Percentiles rank a stretch among this genome's conserved stretches.
These are phyloP conservation scores for Lytechinus pictus DNA, from an alignment of 35 echinoderm and acorn worm genomes.

Conservation along the genomic window DNA sequence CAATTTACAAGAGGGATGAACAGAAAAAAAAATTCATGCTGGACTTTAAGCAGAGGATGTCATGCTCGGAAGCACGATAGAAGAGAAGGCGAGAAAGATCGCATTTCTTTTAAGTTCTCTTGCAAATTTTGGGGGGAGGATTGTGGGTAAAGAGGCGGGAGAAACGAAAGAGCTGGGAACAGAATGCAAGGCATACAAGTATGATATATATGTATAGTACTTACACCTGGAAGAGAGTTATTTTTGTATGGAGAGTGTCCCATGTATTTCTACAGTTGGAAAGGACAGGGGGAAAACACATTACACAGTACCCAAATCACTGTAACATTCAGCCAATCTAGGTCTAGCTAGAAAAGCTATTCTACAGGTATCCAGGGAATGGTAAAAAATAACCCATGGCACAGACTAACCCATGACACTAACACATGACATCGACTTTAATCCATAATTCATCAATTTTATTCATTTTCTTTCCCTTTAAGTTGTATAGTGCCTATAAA, in stretches of 20 bases:
- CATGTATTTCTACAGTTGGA: slow-evolving; percentile 66
- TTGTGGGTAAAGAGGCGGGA: background rate
- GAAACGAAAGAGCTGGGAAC: background rate
- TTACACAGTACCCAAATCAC: background rate
- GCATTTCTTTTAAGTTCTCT: background rate
- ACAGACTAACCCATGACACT: background rate
- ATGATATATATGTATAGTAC: slow-evolving; percentile 60
- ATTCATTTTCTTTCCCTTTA: too few relatives aligned
- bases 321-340: background rate
- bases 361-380: background rate
- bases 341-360: background rate
- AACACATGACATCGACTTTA: background rate
- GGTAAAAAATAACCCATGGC: background rate
- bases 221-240: slow-evolving; percentile 58
- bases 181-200: slow-evolving; percentile 46
- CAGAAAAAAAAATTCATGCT: background rate
- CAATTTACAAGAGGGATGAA: background rate
- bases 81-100: background rate
- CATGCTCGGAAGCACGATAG: background rate
- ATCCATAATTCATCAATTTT: too few relatives aligned
- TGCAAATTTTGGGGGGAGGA: background rate
- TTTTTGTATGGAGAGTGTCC: slow-evolving; percentile 66
- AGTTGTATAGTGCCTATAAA: too few relatives aligned
- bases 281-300: slow-evolving; percentile 34
- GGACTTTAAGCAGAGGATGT: background rate